Percentiles rank a stretch among this genome's conserved stretches.
phyloP scores from a whole-genome alignment of 2,113 vertebrate species.

The Antechinus stuartii region DNA sequence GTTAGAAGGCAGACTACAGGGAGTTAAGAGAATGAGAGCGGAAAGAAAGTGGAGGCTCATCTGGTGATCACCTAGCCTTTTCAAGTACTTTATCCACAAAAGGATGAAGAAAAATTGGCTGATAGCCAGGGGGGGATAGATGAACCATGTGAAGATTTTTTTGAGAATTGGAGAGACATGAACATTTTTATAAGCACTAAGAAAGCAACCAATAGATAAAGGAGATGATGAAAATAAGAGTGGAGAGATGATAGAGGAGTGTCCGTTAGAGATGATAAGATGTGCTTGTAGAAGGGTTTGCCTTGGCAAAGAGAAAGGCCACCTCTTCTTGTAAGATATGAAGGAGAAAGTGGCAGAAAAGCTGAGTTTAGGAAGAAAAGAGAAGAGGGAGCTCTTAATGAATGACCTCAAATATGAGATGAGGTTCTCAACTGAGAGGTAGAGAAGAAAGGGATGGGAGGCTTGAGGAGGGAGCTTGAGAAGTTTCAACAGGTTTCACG shows the following conservation, averaged over 20 bases:
- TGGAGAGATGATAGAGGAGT: neutral
- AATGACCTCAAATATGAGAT: no score
- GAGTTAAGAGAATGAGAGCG: neutral
- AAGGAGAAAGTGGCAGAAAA: neutral
- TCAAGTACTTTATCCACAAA: neutral
- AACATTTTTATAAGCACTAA: neutral
- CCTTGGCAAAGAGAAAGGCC: neutral
- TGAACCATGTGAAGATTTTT: neutral
- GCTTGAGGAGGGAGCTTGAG: neutral
- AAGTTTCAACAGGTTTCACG: neutral
- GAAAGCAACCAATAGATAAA: neutral
- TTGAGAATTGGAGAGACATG: neutral
- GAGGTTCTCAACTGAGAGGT: neutral
- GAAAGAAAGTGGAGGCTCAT: neutral
- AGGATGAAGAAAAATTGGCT: neutral
- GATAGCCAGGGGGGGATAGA: neutral
- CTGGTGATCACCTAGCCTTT: neutral
- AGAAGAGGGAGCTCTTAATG: neutral
- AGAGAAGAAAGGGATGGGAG: neutral
- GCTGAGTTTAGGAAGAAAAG: neutral
- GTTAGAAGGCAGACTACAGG: neutral
- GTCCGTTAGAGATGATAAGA: neutral
- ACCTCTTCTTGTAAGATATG: neutral
- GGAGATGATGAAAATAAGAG: neutral
- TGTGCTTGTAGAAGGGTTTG: neutral